Conservation (phyloP, 2,888 invertebrate genomes). For the Ganaspis brasiliensis region DNA sequence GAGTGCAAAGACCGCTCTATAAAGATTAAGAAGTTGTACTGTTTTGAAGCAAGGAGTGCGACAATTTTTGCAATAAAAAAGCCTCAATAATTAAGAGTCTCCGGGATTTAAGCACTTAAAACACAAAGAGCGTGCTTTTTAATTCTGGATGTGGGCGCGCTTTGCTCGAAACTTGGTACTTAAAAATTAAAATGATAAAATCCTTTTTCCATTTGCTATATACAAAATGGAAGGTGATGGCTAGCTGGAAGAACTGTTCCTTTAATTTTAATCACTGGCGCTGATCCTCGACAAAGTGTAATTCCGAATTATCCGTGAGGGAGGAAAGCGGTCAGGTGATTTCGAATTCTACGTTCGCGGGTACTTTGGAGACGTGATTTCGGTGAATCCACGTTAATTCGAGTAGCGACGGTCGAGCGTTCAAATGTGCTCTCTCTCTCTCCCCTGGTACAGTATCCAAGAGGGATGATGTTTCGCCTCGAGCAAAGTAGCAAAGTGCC, state of each 20-base stretch:
- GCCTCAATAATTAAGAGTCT: neutral
- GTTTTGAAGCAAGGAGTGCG: too few relatives aligned
- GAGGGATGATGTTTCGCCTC: slow-evolving; percentile 61
- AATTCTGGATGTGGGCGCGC: neutral
- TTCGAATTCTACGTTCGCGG: slow-evolving; percentile 50
- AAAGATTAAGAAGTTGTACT: too few relatives aligned
- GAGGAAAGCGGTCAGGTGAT: slow-evolving; percentile 38
- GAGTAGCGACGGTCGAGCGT: slow-evolving; percentile 56
- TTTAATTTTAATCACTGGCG: slow-evolving; percentile 32
- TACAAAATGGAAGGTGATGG: neutral
- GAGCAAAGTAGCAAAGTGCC: slow-evolving; percentile 53
- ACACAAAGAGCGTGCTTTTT: neutral
- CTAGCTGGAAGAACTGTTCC: slow-evolving; percentile 10
- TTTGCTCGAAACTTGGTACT: slow-evolving; percentile 4
- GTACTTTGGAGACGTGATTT: slow-evolving; percentile 58
- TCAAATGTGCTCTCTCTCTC: slow-evolving; percentile 43
- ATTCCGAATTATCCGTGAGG: slow-evolving; percentile 9
- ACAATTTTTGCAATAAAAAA: neutral
- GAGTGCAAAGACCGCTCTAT: too few relatives aligned
- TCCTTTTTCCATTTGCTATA: slow-evolving; percentile 16
- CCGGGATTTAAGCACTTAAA: neutral
- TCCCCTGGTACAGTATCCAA: slow-evolving; percentile 45
- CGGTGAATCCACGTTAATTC: slow-evolving; percentile 71
- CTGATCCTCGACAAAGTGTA: slow-evolving; percentile 36
- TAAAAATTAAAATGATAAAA: slow-evolving; percentile 40